These are phyloP conservation scores for Caerostris extrusa DNA, from an alignment of 1,140 invertebrate species.

Conservation along the genomic window DNA sequence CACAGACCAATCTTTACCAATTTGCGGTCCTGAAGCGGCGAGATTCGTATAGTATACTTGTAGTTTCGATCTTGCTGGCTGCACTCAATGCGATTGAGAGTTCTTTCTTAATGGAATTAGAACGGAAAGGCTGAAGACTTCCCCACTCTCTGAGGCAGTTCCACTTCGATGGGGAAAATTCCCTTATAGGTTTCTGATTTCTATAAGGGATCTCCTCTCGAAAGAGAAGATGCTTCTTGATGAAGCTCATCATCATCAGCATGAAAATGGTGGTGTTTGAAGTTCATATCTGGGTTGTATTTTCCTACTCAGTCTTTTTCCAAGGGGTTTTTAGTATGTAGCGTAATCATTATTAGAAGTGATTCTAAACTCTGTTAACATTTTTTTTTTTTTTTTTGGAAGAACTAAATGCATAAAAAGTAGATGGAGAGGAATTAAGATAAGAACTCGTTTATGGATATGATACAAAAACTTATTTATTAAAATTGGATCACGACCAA, in stretches of 20 bases:
- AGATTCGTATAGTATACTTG: constrained; percentile 51
- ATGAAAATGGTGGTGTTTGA: constrained; percentile 3
- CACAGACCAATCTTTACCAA: neutral
- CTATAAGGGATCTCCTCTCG: constrained; percentile 26
- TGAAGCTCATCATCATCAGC: constrained; percentile 55
- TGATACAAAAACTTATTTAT: no score
- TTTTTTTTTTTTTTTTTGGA: neutral
- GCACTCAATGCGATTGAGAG: constrained; percentile 71
- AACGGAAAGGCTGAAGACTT: constrained; percentile 54
- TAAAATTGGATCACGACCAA: no score
- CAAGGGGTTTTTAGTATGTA: neutral
- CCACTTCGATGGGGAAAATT: constrained; percentile 38
- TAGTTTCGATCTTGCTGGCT: constrained; percentile 60
- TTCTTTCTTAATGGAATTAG: constrained; percentile 72
- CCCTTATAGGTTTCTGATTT: constrained; percentile 47
- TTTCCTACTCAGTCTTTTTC: neutral
- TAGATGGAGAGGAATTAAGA: no score
- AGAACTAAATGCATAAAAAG: neutral
- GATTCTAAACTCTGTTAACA: neutral
- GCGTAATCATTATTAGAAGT: constrained; percentile 30
- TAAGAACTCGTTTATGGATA: no score
- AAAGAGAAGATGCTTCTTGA: neutral
- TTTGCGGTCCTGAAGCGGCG: constrained; percentile 50
- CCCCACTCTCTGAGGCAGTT: constrained; percentile 12
- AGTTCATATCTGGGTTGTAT: constrained; percentile 1